Evolutionary conservation across 1,140 invertebrate genomes (phyloP).

Genomic region (Potamilus streckersoni): DNA sequence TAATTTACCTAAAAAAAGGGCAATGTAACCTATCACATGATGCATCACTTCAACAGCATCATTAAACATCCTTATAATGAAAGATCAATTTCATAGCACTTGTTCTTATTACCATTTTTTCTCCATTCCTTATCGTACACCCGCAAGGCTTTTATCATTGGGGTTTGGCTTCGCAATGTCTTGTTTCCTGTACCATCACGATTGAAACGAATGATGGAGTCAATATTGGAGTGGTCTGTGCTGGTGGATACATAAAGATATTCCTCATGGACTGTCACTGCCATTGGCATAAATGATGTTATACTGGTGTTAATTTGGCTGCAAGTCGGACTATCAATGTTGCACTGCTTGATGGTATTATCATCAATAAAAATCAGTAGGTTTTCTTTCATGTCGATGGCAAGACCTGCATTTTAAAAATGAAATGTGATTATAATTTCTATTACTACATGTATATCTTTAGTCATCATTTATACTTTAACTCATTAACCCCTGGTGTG

Average conservation of each 20-base stretch:
- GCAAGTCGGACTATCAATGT: constrained; percentile 69
- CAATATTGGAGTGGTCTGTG: constrained; percentile 47
- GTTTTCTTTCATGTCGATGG: constrained; percentile 12
- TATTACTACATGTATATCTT: no score
- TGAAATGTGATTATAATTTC: no score
- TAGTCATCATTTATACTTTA: no score
- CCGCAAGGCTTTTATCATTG: constrained; percentile 75
- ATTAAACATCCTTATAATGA: neutral
- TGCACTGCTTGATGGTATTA: constrained; percentile 75
- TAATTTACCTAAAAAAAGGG: no score
- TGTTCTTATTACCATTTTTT: constrained; percentile 31
- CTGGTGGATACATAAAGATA: constrained; percentile 72
- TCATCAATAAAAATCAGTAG: constrained; percentile 78
- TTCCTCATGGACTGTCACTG: constrained; percentile 74
- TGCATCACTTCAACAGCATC: neutral
- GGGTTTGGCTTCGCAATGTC: constrained; percentile 74
- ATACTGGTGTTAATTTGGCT: constrained; percentile 63
- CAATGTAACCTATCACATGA: neutral
- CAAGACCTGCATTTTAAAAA: constrained; percentile 17
- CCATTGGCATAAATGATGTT: constrained; percentile 47
- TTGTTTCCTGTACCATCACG: constrained; percentile 68
- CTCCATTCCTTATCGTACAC: constrained; percentile 80
- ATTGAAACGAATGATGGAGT: constrained; percentile 73
- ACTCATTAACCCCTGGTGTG: no score
- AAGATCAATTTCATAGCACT: neutral